Evolutionary conservation across 23 tunicate species (phyloP).

Genomic region (Oikopleura dioica): DNA sequence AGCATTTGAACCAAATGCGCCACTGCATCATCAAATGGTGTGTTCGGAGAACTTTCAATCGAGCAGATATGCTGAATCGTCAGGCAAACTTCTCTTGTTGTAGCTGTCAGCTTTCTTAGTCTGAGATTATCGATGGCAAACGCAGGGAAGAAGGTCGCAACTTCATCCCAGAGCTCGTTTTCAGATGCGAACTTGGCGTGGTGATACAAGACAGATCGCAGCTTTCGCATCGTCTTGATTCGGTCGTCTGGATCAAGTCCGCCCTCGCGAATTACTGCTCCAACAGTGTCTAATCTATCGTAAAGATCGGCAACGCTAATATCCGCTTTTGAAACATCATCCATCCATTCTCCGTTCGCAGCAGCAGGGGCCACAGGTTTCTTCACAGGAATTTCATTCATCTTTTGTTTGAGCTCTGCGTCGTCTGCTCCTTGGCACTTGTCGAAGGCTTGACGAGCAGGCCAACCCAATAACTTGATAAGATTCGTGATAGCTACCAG

Average conservation of each 20-base stretch:
- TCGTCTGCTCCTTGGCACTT: not conserved
- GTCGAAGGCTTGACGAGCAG: not conserved
- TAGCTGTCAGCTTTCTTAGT: not conserved
- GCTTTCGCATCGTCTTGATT: not conserved
- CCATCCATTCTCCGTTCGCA: not conserved
- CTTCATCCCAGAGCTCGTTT: not conserved
- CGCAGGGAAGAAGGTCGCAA: not conserved
- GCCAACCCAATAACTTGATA: not conserved
- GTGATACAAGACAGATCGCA: not conserved
- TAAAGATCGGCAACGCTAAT: not conserved
- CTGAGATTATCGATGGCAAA: not conserved
- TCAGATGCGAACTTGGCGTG: not conserved
- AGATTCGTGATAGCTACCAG: not conserved
- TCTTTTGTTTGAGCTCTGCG: not conserved
- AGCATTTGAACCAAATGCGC: not conserved
- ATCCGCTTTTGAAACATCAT: not conserved
- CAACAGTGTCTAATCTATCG: not conserved
- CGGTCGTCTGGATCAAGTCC: not conserved
- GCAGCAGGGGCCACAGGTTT: not conserved
- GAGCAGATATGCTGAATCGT: not conserved
- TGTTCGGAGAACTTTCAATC: not conserved
- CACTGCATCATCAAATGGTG: not conserved
- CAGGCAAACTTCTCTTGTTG: not conserved
- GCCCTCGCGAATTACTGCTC: not conserved
- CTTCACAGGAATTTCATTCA: not conserved